Evolutionary conservation across 2,113 vertebrate species (phyloP), one percentile per base, ranked within the genome.

Genomic region (Pholis gunnellus): DNA sequence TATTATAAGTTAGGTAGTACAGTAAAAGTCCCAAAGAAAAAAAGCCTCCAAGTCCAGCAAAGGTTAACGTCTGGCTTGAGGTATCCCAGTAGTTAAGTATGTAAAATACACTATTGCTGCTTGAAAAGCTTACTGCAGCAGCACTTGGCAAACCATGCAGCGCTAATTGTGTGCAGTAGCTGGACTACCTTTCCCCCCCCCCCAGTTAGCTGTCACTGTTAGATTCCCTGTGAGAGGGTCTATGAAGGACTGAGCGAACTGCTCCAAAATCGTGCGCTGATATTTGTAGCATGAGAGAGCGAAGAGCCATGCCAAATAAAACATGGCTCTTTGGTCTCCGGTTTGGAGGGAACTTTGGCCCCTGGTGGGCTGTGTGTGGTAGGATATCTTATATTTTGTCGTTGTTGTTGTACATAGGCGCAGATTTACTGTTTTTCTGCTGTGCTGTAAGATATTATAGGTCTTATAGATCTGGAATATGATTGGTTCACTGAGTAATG

Each of bases 381-480:
- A 90, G 87, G 87, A 90, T 76, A 85, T 90, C 87, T 76, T 87
- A 84, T 93, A 69, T 89, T 68, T 86, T 15, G 77, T 88, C 84
- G 70, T 69, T 72, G 88, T 75, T 84, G 20, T 82, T 87, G 83
- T 52, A 56, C 82, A 92, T 88, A 88, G 44, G 80, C 82, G 78
- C 83, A 85, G 82, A 85, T 93, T 81, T 91, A 90, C 91, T 84
- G 71, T 90, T 91, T 90, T 91, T 88, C 88, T 93, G 89, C 85
- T 79, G 83, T 88, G 91, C 87, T 91, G 59, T 93, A 82, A 87
- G 82, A 82, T 81, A 88, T 93, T 92, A 94, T 95, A 82, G 95
- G 94, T 96, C 95, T 96, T 93, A 95, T 96, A 96, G 95, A 96
- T 94, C 94, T 95, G 88, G 81, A 83, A 76, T 89, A 82, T 88